Evolutionary conservation across 2,888 invertebrate genomes (phyloP), one percentile per base, ranked within the genome.

Genomic region (Mimumesa dahlbomi): DNA sequence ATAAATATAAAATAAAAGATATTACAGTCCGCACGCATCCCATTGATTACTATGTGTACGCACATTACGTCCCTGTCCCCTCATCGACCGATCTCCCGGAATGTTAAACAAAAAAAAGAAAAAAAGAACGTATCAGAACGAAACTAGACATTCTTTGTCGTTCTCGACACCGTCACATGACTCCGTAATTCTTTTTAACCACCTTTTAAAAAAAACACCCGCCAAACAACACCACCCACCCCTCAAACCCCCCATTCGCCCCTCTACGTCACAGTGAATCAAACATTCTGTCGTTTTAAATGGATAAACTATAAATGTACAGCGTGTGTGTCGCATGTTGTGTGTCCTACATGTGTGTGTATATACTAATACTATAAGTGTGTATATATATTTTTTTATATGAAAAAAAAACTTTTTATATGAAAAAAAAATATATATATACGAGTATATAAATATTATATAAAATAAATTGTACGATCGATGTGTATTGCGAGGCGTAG

Each of bases 271-370:
- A 67, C 71, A 71, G 65, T 40, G 45, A 53, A 67, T 59, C 56
- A 63, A n/a, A 73, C 74, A 46, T 67, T 56, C 68, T 56, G 53
- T 58, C 54, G 59, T 52, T 48, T 57, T 61, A 45, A 64, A 19
- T 38, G 54, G 29, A 53, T 62, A 66, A 43, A 70, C 46, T n/a
- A n/a, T 73, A 68, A 54, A 18, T 77, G 77, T 77, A 69, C 59
- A 69, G 58, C 48, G 66, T 61, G 75, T 64, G 69, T 77, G 69
- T 67, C 67, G 76, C 76, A 76, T 76, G 71, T 50, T 42, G 45
- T 43, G 29, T 72, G 18, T 58, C 45, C 34, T 22, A 48, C 36
- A 13, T 25, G 11, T 38, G 25, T 25, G 22, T 38, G 21, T n/a
- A n/a, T n/a, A n/a, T n/a, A n/a, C n/a, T n/a, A n/a, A n/a, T n/a